Evolutionary conservation across 2,888 invertebrate species (phyloP).

Genomic region (Tipula unca): DNA sequence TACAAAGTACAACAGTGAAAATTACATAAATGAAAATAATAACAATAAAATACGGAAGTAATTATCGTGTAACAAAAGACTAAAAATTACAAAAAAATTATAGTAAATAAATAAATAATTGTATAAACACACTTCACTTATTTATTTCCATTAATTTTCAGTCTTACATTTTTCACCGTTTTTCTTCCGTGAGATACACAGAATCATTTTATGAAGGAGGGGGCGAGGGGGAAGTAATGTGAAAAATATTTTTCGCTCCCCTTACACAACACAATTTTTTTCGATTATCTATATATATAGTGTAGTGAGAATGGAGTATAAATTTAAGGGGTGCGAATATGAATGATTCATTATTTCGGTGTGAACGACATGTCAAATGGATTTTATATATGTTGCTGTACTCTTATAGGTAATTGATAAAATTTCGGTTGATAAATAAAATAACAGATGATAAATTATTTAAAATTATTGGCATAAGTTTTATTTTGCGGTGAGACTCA

Average conservation of each 20-base stretch:
- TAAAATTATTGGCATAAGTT: too few species aligned
- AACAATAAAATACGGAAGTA: background rate
- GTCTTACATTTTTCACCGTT: background rate
- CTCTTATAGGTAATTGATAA: background rate
- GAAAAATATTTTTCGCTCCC: background rate
- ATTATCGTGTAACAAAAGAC: background rate
- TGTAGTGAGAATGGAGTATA: background rate
- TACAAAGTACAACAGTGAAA: background rate
- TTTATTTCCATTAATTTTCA: background rate
- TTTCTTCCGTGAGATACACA: background rate
- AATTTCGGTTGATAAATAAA: background rate
- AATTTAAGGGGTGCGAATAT: background rate
- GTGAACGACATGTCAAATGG: background rate
- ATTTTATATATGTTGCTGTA: background rate
- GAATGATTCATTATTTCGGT: background rate
- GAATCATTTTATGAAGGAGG: background rate
- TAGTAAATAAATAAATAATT: background rate
- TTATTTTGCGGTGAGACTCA: too few species aligned
- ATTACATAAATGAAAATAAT: background rate
- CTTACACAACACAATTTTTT: background rate
- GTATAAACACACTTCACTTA: background rate
- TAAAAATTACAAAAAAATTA: background rate
- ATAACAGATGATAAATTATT: too few species aligned
- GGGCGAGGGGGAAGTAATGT: background rate
- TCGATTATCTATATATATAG: background rate